Base-by-base conservation (phyloP, 1,140 invertebrate genomes). In the Hestina assimilis region DNA sequence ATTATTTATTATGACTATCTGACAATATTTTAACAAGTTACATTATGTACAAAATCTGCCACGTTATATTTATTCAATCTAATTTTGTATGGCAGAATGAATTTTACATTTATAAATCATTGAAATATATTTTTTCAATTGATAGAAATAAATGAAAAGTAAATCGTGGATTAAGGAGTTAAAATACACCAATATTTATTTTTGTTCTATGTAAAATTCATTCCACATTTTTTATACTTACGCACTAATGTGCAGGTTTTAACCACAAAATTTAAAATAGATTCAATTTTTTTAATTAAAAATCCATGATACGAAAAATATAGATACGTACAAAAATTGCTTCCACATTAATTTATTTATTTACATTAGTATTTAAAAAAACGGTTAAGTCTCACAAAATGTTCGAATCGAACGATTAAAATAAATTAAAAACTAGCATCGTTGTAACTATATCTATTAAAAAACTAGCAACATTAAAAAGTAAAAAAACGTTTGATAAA, bases 1-100 rank as follows among this genome's bases (percentile, higher is more conserved):
- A 79, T 83, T 83, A 82, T 74, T 84, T 86, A 86, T 83, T 81
- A 83, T 78, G 74, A 79, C 80, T 81, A 83, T 84, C 56, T 70
- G 72, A 79, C 78, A 81, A 75, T 82, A 79, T 77, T 71, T 75
- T 83, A 86, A 86, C 83, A 83, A 79, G 70, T 78, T 71, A 64
- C 75, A 72, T 57, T 85, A 86, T 86, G 75, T 86, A 83, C 80
- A 86, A 83, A 86, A 79, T 66, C 50, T 72, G 62, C 65, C 71
- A 66, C 17, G 19, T 43, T 33, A 29, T 6, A 40, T 52, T 52
- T 45, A 20, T 9, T 42, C 24, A 14, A 52, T n/a, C 15, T 51
- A 51, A 8, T 20, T 24, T 8, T 28, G 26, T 26, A 15, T 15
- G 1, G 19, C 45, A 29, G 45, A 35, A 33, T 48, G 45, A 48